Evolutionary conservation across 2,888 invertebrate genomes (phyloP).

Genomic region (Eugnorisma glareosa): DNA sequence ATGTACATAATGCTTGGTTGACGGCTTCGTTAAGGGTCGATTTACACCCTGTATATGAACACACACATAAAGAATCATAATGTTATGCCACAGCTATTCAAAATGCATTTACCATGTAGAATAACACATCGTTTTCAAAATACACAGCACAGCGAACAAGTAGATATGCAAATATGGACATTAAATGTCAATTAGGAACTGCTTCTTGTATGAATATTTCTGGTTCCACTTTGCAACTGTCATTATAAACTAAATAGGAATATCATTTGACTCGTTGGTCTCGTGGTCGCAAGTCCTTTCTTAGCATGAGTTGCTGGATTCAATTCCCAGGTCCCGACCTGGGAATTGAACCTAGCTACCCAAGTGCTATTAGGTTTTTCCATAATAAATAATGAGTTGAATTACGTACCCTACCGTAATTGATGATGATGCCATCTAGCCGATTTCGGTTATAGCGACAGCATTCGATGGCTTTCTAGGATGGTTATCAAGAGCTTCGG

Average conservation of each 20-base stretch:
- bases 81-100: background rate
- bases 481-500: too few species aligned
- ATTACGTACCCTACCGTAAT: background rate
- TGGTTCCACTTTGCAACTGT: background rate
- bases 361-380: background rate
- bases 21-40: too few species aligned
- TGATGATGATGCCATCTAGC: too few species aligned
- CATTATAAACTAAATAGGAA: background rate
- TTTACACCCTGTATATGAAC: too few species aligned
- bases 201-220: background rate
- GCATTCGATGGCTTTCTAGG: too few species aligned
- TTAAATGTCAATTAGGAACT: constrained; percentile 5
- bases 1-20: too few species aligned
- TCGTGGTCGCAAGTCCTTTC: background rate
- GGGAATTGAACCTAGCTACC: too few species aligned
- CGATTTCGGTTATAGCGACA: too few species aligned
- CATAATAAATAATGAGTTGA: background rate
- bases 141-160: background rate
- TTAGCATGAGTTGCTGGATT: background rate
- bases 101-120: background rate
- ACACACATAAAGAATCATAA: too few species aligned
- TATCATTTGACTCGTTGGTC: background rate
- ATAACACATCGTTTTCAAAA: constrained; percentile 1
- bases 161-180: constrained; percentile 6
- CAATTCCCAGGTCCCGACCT: background rate